These are phyloP conservation scores for Lates calcarifer DNA, from an alignment of 2,113 vertebrate genomes.

Conservation along the genomic window DNA sequence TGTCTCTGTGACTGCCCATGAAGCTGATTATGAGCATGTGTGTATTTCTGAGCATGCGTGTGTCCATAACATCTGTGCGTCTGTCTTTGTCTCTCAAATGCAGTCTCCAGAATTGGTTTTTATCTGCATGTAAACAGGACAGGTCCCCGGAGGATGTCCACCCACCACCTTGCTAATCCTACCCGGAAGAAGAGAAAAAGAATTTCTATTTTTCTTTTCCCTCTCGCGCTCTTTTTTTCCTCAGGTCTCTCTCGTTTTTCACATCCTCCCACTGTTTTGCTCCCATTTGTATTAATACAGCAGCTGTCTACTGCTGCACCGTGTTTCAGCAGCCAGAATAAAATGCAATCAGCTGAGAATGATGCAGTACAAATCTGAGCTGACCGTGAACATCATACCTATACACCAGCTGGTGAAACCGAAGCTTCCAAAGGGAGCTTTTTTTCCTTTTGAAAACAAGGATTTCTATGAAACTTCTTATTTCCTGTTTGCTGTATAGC, in stretches of 20 bases:
- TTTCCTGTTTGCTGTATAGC: not conserved
- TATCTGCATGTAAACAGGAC: constrained; percentile 63
- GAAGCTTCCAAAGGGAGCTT: not conserved
- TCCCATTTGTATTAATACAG: constrained; percentile 34
- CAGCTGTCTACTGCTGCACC: constrained; percentile 13
- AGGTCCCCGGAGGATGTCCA: constrained; percentile 50
- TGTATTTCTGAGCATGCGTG: not conserved
- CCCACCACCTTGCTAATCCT: constrained; percentile 32
- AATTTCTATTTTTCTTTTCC: constrained; percentile 14
- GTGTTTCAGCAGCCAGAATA: constrained; percentile 13
- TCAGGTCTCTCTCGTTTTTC: constrained; percentile 19
- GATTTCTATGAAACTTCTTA: not conserved
- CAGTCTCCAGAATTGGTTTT: constrained; percentile 21
- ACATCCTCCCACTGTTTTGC: constrained; percentile 39
- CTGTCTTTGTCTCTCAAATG: constrained; percentile 13
- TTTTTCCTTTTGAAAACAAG: not conserved
- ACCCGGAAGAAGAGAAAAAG: constrained; percentile 18
- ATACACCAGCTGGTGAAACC: not conserved
- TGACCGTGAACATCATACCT: constrained; percentile 31
- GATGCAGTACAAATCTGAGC: constrained; percentile 27
- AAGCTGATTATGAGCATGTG: constrained; percentile 5
- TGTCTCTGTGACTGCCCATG: not conserved
- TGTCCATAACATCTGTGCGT: not conserved
- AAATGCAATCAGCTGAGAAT: constrained; percentile 32
- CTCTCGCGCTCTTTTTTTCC: not conserved